A percentile compares a stretch with the other conserved stretches of the same genome.
Evolutionary conservation across 2,888 invertebrate species (phyloP).

Genomic region (Oxytorus armatus): DNA sequence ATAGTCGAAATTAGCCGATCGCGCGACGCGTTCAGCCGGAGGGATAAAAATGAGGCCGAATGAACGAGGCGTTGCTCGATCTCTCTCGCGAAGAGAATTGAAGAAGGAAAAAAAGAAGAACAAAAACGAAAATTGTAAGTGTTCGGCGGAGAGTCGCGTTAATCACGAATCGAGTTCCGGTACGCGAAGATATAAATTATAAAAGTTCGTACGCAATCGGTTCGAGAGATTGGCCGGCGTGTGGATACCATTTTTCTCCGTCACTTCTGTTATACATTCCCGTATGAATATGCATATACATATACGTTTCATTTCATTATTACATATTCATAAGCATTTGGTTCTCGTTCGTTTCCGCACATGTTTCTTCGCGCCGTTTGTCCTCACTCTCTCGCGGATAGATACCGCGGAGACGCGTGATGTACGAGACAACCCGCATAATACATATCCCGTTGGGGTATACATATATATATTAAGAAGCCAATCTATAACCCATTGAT

Average conservation of each 20-base stretch:
- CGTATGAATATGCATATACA: constrained; percentile 5
- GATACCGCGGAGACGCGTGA: constrained; percentile 48
- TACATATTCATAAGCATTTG: too few relatives aligned
- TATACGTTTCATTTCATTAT: too few relatives aligned
- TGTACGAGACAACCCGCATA: constrained; percentile 41
- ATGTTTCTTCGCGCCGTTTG: constrained; percentile 61
- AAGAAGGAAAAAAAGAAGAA: constrained; percentile 25
- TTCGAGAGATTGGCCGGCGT: constrained; percentile 36
- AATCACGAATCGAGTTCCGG: constrained; percentile 63
- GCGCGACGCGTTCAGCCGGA: constrained; percentile 41
- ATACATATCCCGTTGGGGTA: too few relatives aligned
- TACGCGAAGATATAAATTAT: constrained; percentile 55
- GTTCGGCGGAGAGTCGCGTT: constrained; percentile 31
- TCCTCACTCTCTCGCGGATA: constrained; percentile 29
- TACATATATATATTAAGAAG: constrained; percentile 29
- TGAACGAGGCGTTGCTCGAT: constrained; percentile 57
- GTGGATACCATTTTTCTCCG: constrained; percentile 5
- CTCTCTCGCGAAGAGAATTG: constrained; percentile 35
- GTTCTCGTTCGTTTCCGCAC: constrained; percentile 38
- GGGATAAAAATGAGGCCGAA: constrained; percentile 34
- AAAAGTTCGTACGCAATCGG: constrained; percentile 52
- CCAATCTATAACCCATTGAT: too few relatives aligned
- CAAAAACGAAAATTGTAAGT: constrained; percentile 8
- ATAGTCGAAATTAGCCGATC: constrained; percentile 63
- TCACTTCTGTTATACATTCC: background rate